phyloP scores from a whole-genome alignment of 2,113 vertebrate genomes.

The Ciconia maguari region DNA sequence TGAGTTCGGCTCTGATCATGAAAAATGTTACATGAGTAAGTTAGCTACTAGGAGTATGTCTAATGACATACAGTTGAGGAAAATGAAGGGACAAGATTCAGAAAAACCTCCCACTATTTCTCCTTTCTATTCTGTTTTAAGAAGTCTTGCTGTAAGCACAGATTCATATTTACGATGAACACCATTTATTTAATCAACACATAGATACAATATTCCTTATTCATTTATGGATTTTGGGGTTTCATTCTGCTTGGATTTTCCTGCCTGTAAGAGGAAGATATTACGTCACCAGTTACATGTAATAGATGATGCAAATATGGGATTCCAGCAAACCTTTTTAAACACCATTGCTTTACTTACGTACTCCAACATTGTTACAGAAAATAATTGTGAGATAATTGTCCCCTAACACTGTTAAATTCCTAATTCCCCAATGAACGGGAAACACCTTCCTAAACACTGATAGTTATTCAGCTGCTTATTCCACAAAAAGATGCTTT shows the following conservation, averaged over 20 bases:
- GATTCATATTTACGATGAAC: not conserved
- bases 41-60: rapidly evolving
- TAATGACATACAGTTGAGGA: not conserved
- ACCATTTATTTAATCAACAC: not conserved
- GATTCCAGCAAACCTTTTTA: not conserved
- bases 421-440: not conserved
- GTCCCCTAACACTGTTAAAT: not conserved
- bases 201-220: not conserved
- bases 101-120: not conserved
- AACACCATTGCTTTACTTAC: not conserved
- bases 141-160: not conserved
- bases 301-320: not conserved
- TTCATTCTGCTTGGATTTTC: not conserved
- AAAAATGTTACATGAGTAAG: not conserved
- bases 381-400: not conserved
- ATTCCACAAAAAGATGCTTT: not conserved
- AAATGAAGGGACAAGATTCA: not conserved
- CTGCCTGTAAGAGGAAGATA: not conserved
- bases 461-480: not conserved
- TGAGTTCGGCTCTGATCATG: not conserved
- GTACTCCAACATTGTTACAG: not conserved
- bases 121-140: not conserved
- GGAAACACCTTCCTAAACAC: rapidly evolving
- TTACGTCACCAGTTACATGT: not conserved
- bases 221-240: not conserved